Evolutionary conservation across 2,113 vertebrate species (phyloP), one percentile per base, ranked within the genome.

Genomic region (Misgurnus mizolepis): DNA sequence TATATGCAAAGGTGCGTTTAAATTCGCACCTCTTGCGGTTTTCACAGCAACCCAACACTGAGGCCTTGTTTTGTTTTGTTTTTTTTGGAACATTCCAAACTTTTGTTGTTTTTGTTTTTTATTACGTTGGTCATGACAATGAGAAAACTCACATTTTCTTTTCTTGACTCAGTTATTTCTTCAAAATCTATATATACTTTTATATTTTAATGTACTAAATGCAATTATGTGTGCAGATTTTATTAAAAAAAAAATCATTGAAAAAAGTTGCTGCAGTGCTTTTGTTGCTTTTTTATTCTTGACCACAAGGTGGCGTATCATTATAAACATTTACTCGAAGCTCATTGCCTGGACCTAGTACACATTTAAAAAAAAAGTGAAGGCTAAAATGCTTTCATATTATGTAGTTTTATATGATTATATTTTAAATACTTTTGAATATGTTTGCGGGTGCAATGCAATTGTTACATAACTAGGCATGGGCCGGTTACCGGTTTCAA

Each of bases 141-240:
- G 40, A 91, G 83, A 89, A 89, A 91, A 88, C 86, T 69, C 82
- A 87, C 85, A 82, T 88, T 85, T 88, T 89, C 86, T 90, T 92
- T 93, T 82, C 88, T 90, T 92, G 88, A 91, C 22, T 22, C 22
- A 22, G 22, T 91, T 90, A 84, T 90, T 91, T 91, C 88, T 92
- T 90, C 91, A 65, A 85, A 84, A 75, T 83, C 83, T 88, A 87
- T 85, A 86, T 87, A 87, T 85, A 86, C 86, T 89, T 89, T 88
- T 89, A 87, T 89, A 93, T 92, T 93, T 91, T 89, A 85, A 90
- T 93, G 91, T 90, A 92, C 92, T 92, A 92, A 92, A 93, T 89
- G 83, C 88, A 90, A 91, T 93, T 91, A 92, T 91, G 88, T 89
- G 87, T 90, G 89, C 41, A 83, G 68, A 81, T 86, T 87, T 87